phyloP scores from a whole-genome alignment of 2,113 vertebrate species.

The Ornithorhynchus anatinus region DNA sequence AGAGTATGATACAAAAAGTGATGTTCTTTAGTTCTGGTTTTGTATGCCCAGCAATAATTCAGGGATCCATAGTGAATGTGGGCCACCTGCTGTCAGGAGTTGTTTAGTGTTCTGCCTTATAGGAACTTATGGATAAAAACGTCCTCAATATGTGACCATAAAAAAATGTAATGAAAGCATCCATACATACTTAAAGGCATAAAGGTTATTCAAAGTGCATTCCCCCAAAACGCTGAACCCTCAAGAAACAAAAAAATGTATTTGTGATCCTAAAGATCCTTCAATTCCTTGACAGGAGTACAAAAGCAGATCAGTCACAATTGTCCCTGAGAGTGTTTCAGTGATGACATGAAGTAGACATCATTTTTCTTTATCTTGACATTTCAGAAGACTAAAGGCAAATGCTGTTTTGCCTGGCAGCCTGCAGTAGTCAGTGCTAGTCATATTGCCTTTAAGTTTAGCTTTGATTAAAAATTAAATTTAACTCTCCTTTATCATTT shows the following conservation, averaged over 20 bases:
- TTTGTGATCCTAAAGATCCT: constrained; percentile 17
- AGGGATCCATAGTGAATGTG: too few relatives aligned
- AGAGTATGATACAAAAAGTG: too few relatives aligned
- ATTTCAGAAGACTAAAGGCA: constrained; percentile 46
- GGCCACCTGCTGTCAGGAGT: too few relatives aligned
- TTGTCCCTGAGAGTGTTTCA: constrained; percentile 25
- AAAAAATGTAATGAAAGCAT: too few relatives aligned
- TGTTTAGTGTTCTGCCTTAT: too few relatives aligned
- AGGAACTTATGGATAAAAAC: too few relatives aligned
- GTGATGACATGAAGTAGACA: constrained; percentile 53
- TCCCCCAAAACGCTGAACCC: constrained; percentile 28
- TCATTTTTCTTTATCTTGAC: constrained; percentile 54
- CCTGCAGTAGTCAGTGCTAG: constrained; percentile 30
- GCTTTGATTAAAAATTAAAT: constrained; percentile 76
- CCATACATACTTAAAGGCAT: too few relatives aligned
- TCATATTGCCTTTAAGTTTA: constrained; percentile 64
- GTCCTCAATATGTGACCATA: too few relatives aligned
- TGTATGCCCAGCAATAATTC: too few relatives aligned
- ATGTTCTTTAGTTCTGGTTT: too few relatives aligned
- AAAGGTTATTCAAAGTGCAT: too few relatives aligned
- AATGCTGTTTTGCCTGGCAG: constrained; percentile 2
- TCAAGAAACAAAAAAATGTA: background rate
- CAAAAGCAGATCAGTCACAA: constrained; percentile 14
- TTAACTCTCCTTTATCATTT: constrained; percentile 56
- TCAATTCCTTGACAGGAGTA: constrained; percentile 24